Base-by-base conservation (phyloP, 2,113 vertebrate genomes). In the Glaucomys volans region DNA sequence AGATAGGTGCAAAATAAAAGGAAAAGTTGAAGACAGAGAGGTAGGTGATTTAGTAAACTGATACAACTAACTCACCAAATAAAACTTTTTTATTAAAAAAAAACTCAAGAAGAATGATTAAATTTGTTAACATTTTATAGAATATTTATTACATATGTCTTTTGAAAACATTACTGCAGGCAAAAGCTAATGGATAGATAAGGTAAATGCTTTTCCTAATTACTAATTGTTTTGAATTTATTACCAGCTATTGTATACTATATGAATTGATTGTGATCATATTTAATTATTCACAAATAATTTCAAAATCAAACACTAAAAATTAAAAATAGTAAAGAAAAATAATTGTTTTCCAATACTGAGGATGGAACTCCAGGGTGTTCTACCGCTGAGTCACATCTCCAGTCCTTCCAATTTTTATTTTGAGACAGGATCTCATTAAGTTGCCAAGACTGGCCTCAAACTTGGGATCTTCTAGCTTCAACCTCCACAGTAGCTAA, bases 221-320 rank as follows among this genome's bases (percentile, higher is more conserved):
- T 92, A 97, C 64, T 95, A 62, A 92, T 13, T 80, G 8, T 42
- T 96, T 93, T 95, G 8, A 96, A 69, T 77, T 57, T 94, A 69
- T 92, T 94, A 54, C 8, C 59, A 42, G 95, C 91, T 95, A 88
- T 93, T 87, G 17, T 96, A 93, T 86, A 95, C 18, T 10, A 80
- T 14, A 84, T 71, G 82, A 71, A 35, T 97, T 97, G 94, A 97
- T 98, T 96, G 96, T n/a, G 64, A 81, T 62, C 76, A 91, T 94
- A 97, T 95, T 97, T 92, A 96, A 96, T 96, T 97, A 67, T 97
- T 94, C 30, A 67, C 17, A 91, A 90, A 92, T 97, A 94, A 93
- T 96, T 96, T 57, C 85, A 95, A 97, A 98, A 96, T 96, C 32
- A 98, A 97, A 96, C 64, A 92, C 75, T 97, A 97, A 96, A 96